Conservation (phyloP, 1,140 invertebrate species). For the Pissodes strobi region DNA sequence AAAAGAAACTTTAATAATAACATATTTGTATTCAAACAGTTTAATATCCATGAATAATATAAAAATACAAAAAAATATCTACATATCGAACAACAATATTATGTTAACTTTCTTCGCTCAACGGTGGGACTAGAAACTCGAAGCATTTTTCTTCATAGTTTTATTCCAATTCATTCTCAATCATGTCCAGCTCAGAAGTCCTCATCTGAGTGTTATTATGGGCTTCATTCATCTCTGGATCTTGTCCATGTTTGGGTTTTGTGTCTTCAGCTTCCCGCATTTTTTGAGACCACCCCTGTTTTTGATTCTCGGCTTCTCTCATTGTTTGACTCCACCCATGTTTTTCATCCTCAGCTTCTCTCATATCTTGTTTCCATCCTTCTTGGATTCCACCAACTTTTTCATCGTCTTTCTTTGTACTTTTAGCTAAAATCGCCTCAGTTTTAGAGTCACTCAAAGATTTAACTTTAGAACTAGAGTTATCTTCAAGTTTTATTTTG, state of each 20-base stretch:
- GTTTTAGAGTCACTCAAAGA: neutral
- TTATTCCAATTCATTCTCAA: constrained; percentile 16
- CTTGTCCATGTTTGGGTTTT: no score
- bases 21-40: no score
- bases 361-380: constrained; percentile 14
- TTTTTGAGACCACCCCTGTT: neutral
- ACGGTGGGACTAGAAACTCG: neutral
- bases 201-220: neutral
- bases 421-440: neutral
- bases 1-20: no score
- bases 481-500: neutral
- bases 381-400: constrained; percentile 14
- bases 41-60: neutral
- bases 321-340: neutral
- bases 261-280: constrained; percentile 5
- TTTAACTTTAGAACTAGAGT: neutral
- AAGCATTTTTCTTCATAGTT: no score
- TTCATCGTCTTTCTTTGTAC: constrained; percentile 9
- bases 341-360: neutral
- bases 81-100: neutral
- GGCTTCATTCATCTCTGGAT: neutral
- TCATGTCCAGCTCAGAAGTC: neutral
- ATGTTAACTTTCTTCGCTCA: neutral
- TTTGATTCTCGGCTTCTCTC: constrained; percentile 6
- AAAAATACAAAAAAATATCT: constrained; percentile 8